Base-by-base conservation (phyloP, 2,888 invertebrate species). In the Morpho achilles region DNA sequence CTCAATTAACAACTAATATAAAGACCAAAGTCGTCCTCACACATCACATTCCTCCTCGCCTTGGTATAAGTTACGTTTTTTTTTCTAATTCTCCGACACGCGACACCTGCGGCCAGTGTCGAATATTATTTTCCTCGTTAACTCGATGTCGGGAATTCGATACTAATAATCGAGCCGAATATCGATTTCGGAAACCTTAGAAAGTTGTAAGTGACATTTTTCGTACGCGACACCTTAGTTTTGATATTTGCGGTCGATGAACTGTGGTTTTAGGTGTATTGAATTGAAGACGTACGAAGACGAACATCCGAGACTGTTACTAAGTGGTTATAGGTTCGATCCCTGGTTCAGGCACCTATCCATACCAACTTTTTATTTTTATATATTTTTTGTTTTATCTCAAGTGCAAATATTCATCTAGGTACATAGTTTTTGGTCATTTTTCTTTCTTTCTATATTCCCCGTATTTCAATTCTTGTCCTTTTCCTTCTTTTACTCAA, bases 101-200 rank as follows among this genome's bases (percentile, higher is more conserved):
- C 72, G 79, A 87, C 79, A 87, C 86, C 80, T 69, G 73, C 65
- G 76, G 71, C 72, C 76, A 78, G 85, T 80, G 79, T 85, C 83
- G 72, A 82, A 87, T 88, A 88, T 84, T 79, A 84, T 83, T 84
- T 87, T 86, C 77, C 78, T 84, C 74, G 82, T 80, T 79, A 82
- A 76, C 74, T 72, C 69, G 72, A 67, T 68, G 82, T 61, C 57
- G 59, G 70, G 74, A 80, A 87, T 74, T 76, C 78, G 83, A 88
- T 78, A 83, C 79, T 77, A 79, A 83, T 84, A 83, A 82, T 79
- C 77, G 82, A 75, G 68, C 65, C 66, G 66, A 54, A 74, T 84
- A 86, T 87, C 82, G 78, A 77, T 87, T 80, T 75, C 83, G 67
- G 87, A 88, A 83, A 80, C 87, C 88, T 74, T 88, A 85, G 73